Evolutionary conservation across 2,113 vertebrate species (phyloP).

Genomic region (Macaca nemestrina): DNA sequence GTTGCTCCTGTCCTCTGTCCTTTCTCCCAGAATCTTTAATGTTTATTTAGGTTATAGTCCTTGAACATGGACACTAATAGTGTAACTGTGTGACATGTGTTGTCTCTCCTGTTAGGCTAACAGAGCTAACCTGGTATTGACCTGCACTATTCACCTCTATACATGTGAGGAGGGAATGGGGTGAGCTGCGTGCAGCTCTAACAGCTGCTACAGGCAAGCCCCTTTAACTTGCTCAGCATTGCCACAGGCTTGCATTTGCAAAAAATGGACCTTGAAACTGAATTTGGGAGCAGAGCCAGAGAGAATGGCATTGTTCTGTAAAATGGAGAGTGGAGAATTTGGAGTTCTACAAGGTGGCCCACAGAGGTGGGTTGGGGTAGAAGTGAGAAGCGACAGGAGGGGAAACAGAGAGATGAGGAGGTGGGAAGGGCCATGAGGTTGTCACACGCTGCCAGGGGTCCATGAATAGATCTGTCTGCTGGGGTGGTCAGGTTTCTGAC

Average conservation of each 20-base stretch:
- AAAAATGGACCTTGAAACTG: neutral
- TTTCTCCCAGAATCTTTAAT: neutral
- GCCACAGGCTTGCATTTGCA: neutral
- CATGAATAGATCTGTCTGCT: rapidly evolving
- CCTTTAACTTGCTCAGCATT: neutral
- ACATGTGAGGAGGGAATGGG: neutral
- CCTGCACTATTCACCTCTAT: neutral
- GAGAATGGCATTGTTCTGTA: neutral
- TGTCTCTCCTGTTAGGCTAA: neutral
- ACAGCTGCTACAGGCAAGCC: too few species aligned
- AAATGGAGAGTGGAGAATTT: neutral
- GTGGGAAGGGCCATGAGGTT: neutral
- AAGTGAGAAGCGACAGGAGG: neutral
- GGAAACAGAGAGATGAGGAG: neutral
- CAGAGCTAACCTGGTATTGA: neutral
- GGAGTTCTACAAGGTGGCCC: neutral
- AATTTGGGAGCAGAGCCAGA: neutral
- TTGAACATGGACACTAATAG: neutral
- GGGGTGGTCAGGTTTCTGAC: neutral
- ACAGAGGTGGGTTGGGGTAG: neutral
- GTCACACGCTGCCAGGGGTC: neutral
- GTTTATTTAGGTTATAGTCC: neutral
- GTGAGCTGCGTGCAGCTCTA: neutral
- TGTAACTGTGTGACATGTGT: neutral
- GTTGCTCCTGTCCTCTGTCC: neutral